Conservation (phyloP, 2,888 invertebrate genomes). For the Oscheius sp. region DNA sequence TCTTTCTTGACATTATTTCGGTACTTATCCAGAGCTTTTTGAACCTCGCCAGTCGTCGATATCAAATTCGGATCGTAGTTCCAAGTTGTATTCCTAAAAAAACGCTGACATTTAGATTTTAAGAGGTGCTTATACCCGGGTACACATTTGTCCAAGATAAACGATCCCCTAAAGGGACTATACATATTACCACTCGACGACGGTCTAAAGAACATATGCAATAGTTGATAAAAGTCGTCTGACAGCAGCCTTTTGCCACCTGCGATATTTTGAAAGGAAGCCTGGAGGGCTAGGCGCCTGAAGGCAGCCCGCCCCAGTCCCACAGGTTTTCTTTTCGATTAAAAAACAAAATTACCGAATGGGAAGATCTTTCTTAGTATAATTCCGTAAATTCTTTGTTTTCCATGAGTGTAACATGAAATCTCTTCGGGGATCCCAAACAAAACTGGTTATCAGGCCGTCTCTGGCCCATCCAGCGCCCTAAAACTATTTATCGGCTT, state of each 20-base stretch:
- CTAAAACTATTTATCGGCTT: constrained; percentile 31
- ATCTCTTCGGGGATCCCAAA: constrained; percentile 49
- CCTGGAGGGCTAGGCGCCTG: too few species aligned
- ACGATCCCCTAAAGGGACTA: constrained; percentile 36
- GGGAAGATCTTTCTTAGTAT: constrained; percentile 10
- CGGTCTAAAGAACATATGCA: constrained; percentile 30
- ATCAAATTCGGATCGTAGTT: constrained; percentile 35
- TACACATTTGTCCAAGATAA: constrained; percentile 40
- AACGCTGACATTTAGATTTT: not conserved
- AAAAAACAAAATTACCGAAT: constrained; percentile 29
- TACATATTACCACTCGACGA: constrained; percentile 40
- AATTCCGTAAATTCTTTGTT: constrained; percentile 31
- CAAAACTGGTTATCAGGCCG: constrained; percentile 45
- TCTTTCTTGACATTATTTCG: not conserved
- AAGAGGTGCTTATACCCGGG: constrained; percentile 32
- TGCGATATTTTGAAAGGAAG: too few species aligned
- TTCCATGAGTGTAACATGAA: constrained; percentile 57
- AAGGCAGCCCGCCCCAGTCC: too few species aligned
- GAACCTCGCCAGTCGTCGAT: not conserved
- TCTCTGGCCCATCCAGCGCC: constrained; percentile 52
- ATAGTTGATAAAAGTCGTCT: not conserved
- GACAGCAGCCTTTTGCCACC: too few species aligned
- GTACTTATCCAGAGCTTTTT: constrained; percentile 1
- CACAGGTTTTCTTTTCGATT: not conserved
- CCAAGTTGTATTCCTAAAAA: constrained; percentile 44